phyloP scores from a whole-genome alignment of 2,888 invertebrate genomes.

The Antheraea assamensis region DNA sequence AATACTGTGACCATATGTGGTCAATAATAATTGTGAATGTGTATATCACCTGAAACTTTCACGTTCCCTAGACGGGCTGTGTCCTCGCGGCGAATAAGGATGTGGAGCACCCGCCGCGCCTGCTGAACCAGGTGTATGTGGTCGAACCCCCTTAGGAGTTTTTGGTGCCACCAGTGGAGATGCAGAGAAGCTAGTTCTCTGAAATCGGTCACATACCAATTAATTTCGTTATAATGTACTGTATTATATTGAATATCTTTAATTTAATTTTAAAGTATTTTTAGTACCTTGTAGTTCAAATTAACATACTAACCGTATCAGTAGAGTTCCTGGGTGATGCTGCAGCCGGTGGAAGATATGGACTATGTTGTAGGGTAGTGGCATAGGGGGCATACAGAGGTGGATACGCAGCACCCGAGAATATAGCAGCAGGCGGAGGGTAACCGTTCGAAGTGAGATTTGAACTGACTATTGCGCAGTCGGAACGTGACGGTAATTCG shows the following conservation, averaged over 20 bases:
- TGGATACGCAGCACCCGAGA: constrained; percentile 82
- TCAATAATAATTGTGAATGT: not conserved
- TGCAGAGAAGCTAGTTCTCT: constrained; percentile 73
- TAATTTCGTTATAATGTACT: not conserved
- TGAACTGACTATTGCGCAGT: constrained; percentile 78
- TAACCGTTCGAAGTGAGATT: constrained; percentile 84
- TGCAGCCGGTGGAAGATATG: constrained; percentile 86
- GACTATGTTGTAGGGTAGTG: constrained; percentile 86
- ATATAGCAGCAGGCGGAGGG: constrained; percentile 88
- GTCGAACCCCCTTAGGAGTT: constrained; percentile 75
- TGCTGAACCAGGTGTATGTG: constrained; percentile 73
- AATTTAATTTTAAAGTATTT: not conserved
- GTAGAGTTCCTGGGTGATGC: constrained; percentile 85
- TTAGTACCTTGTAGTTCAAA: not conserved
- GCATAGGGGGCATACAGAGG: constrained; percentile 91
- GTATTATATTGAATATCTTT: not conserved
- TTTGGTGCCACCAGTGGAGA: constrained; percentile 78
- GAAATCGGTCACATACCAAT: constrained; percentile 40
- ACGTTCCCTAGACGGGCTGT: constrained; percentile 90
- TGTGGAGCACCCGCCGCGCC: constrained; percentile 72
- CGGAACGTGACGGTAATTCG: constrained; percentile 76
- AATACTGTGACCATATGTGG: not conserved
- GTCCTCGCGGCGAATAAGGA: constrained; percentile 89
- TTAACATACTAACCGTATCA: constrained; percentile 64
- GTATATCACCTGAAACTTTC: constrained; percentile 90